Conservation (phyloP, 2,797 vertebrate species). For the Helarctos malayanus region DNA sequence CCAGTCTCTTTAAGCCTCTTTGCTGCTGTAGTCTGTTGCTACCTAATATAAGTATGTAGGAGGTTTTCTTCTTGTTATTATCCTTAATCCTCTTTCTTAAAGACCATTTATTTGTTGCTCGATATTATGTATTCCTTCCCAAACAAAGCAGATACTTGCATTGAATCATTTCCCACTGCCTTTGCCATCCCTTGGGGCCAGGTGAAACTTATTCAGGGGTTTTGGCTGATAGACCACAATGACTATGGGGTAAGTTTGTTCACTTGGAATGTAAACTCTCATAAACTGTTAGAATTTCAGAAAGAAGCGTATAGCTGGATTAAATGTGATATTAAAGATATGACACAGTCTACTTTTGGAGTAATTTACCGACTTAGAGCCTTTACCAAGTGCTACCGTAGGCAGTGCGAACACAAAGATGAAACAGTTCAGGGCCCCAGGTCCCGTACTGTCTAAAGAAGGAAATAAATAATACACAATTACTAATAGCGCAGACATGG, state of each 20-base stretch:
- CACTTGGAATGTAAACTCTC: not conserved
- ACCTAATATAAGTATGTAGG: not conserved
- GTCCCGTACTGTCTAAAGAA: not conserved
- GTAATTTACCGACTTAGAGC: not conserved
- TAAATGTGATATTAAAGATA: constrained; percentile 35
- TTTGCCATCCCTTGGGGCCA: constrained; percentile 96
- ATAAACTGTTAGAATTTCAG: not conserved
- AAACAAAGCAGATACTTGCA: constrained; percentile 92
- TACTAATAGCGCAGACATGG: not conserved
- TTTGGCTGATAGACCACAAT: constrained; percentile 97
- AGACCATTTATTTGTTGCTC: constrained; percentile 97
- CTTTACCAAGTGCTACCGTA: not conserved
- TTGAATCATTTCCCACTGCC: constrained; percentile 96
- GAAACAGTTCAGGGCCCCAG: not conserved
- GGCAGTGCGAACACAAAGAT: not conserved
- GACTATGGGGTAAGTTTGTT: constrained; percentile 93
- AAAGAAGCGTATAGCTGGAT: not conserved
- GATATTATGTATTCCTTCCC: constrained; percentile 96
- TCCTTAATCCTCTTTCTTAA: constrained; percentile 88
- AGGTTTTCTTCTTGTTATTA: constrained; percentile 50
- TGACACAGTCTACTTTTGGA: not conserved
- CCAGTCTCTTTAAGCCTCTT: not conserved
- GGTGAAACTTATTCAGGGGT: constrained; percentile 96
- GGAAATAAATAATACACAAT: not conserved
- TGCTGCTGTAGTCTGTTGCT: not conserved